Conservation (phyloP, 2,113 vertebrate genomes). For the Chloroceryle aenea region DNA sequence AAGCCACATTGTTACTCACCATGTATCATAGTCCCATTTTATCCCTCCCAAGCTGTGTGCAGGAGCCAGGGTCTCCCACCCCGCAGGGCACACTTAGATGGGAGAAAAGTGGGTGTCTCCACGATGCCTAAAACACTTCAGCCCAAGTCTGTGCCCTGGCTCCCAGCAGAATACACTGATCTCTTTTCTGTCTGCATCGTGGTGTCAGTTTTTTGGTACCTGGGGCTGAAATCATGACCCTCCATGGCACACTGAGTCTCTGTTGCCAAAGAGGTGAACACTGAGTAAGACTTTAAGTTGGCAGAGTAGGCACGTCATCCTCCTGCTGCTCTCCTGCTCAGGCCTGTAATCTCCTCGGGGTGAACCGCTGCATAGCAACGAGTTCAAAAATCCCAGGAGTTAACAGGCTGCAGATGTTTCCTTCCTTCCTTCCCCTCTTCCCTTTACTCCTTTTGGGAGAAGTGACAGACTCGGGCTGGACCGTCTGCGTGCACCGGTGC, state of each 20-base stretch:
- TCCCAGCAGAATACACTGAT: accelerated
- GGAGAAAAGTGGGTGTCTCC: too few relatives aligned
- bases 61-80: background rate
- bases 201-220: background rate
- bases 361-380: background rate
- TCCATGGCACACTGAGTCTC: accelerated
- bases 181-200: too few relatives aligned
- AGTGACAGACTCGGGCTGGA: background rate
- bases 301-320: background rate
- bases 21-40: accelerated
- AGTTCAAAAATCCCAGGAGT: background rate
- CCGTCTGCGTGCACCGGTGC: accelerated
- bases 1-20: accelerated
- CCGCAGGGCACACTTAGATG: accelerated
- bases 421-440: background rate
- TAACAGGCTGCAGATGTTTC: background rate
- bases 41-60: background rate
- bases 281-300: too few relatives aligned
- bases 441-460: background rate
- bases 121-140: accelerated
- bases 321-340: background rate
- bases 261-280: background rate
- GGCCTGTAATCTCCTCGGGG: background rate
- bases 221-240: too few relatives aligned
- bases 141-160: background rate